These are phyloP conservation scores for Amyelois transitella DNA, from an alignment of 1,140 invertebrate genomes.

Conservation along the genomic window DNA sequence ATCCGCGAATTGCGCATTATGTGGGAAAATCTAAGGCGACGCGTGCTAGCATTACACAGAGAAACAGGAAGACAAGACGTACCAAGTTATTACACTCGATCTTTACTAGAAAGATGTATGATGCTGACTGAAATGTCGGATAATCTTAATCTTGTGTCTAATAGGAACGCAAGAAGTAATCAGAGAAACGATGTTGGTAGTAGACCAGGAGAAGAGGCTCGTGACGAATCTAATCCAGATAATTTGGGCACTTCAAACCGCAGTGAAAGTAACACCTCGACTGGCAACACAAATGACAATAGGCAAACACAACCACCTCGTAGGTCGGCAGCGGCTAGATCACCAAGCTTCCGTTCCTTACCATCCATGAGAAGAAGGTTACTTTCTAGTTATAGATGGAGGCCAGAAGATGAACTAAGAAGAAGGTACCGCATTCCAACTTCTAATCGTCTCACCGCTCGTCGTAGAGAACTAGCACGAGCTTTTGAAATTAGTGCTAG, in stretches of 20 bases:
- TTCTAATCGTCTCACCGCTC: slow-evolving; percentile 37
- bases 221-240: slow-evolving; percentile 1
- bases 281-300: slow-evolving; percentile 24
- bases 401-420: slow-evolving; percentile 46
- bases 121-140: slow-evolving; percentile 54
- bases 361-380: slow-evolving; percentile 44
- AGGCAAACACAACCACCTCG: slow-evolving; percentile 16
- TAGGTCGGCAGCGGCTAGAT: slow-evolving; percentile 28
- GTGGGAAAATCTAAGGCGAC: slow-evolving; percentile 78
- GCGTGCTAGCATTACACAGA: slow-evolving; percentile 74
- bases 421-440: slow-evolving; percentile 36
- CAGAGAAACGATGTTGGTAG: slow-evolving; percentile 14
- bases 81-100: slow-evolving; percentile 55
- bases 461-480: slow-evolving; percentile 44
- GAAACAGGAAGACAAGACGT: slow-evolving; percentile 55
- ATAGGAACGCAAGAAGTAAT: slow-evolving; percentile 24
- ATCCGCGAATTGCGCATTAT: slow-evolving; percentile 78
- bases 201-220: slow-evolving; percentile 5
- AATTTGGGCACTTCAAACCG: slow-evolving; percentile 10
- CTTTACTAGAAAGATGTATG: slow-evolving; percentile 58
- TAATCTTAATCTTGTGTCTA: slow-evolving; percentile 24
- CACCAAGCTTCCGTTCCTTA: slow-evolving; percentile 28
- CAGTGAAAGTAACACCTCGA: slow-evolving; percentile 16
- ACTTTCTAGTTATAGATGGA: slow-evolving; percentile 43
- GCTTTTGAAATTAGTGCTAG: slow-evolving; percentile 60